Base-by-base conservation (phyloP, 2,797 vertebrate species). In the Aphelocoma californica region DNA sequence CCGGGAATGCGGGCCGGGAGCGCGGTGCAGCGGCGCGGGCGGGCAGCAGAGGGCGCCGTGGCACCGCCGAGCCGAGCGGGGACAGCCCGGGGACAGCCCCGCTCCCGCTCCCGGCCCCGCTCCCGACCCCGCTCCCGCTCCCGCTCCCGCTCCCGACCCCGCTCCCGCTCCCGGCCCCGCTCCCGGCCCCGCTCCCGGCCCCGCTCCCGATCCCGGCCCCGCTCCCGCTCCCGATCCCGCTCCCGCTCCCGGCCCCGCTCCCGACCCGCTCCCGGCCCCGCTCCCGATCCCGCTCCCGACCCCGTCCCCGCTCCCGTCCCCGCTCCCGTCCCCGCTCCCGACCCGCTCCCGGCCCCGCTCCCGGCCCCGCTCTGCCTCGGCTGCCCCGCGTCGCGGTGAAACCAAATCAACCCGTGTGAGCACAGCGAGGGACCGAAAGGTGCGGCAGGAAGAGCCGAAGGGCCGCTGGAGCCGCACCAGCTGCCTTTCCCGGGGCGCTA, bases 321-420 rank as follows among this genome's bases (percentile, higher is more conserved):
- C 4, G 36, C 36, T 36, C 36, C 36, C 9, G 36, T 4, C 9
- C 21, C 36, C 50, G 14, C 10, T 62, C 40, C 40, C 17, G 42
- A 34, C 34, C 34, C 34, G 34, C 34, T 34, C 34, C 34, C 34
- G 34, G 34, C 34, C 34, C 34, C 34, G 34, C 34, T n/a, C 25
- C 65, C 24, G 12, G 42, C 42, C 45, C 40, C 50, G 25, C 7
- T 28, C 29, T 13, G 54, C 15, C 54, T 1, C 8, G 36, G 50
- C 29, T 16, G 16, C 13, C 13, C 61, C 32, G 10, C 16, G 3
- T 18, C 62, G 3, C 18, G 10, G 21, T 3, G 18, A 18, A 17
- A 32, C 6, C 19, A 5, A 17, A 10, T 0, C 8, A 7, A 0
- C 3, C 17, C 2, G 17, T 7, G 36, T 4, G 14, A 31, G 36